Conservation (phyloP, 2,113 vertebrate species). For the Dipodomys stephensi region DNA sequence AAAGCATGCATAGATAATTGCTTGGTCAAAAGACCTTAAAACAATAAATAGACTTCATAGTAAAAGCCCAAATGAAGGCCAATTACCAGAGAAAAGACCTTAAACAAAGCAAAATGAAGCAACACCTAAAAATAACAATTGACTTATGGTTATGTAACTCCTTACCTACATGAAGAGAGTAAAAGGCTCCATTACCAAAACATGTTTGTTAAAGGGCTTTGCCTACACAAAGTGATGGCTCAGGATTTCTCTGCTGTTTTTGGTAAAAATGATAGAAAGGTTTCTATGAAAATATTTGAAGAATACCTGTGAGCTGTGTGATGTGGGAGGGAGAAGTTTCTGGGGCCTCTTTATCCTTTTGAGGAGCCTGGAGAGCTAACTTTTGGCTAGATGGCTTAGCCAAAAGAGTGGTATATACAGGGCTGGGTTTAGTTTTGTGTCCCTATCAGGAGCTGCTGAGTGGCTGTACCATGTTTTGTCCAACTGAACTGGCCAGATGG, state of each 20-base stretch:
- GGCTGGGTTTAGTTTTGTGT: not conserved
- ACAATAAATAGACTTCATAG: not conserved
- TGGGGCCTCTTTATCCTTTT: not conserved
- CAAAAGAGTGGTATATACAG: not conserved
- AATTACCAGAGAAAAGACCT: not conserved
- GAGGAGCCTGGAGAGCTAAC: not conserved
- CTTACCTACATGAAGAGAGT: not conserved
- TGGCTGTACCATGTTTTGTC: too few species aligned
- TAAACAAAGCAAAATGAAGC: not conserved
- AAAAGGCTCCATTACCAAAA: not conserved
- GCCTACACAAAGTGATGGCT: not conserved
- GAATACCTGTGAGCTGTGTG: not conserved
- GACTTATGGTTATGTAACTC: not conserved
- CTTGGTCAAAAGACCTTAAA: not conserved
- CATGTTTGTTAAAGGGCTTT: not conserved
- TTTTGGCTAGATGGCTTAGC: not conserved
- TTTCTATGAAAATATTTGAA: not conserved
- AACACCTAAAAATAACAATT: not conserved
- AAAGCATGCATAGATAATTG: accelerated
- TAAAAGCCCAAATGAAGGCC: not conserved
- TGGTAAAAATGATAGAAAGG: too few species aligned
- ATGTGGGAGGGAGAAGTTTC: not conserved
- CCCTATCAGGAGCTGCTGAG: too few species aligned
- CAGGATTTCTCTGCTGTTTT: not conserved
- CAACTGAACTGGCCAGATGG: not conserved